Evolutionary conservation across 2,113 vertebrate genomes (phyloP), one percentile per base, ranked within the genome.

Genomic region (Bos indicus): DNA sequence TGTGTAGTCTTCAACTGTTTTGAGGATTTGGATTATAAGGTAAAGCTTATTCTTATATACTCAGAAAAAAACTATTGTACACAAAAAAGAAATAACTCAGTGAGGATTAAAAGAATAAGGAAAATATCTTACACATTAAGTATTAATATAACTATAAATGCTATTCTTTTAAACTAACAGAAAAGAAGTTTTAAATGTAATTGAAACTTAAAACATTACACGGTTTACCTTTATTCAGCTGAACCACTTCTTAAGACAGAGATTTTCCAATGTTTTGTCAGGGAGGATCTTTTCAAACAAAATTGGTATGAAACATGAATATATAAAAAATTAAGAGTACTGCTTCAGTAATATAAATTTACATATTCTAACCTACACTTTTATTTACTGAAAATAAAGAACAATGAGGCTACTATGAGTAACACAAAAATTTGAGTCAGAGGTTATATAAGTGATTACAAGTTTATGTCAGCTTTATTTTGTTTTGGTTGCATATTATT

Each of bases 11-110:
- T 99, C 97, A 99, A 97, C 88, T 99, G 99, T 97, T 98, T 98
- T 88, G 98, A 98, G 96, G 89, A 98, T 94, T 97, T 99, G 97
- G 99, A 99, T 97, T 98, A 98, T 94, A 98, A 99, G 98, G 99
- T 99, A 98, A 98, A 84, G 19, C 21, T 74, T 84, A 74, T 81
- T 88, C 21, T 40, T 80, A 67, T 15, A 57, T 8, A 71, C 23
- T n/a, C 33, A 74, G 33, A 17, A 23, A 74, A 80, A 90, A 90
- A 94, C 48, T 62, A 71, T 2, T 86, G 2, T 80, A 36, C 12
- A 57, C 8, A 46, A 96, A 83, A 88, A 94, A 80, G 48, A 95
- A 86, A 23, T 51, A 85, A 91, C 91, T 93, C 7, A 28, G 19
- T 64, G 15, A 88, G 11, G 43, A 93, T 64, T 94, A 17, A 94